Base-by-base conservation (phyloP, 1,140 invertebrate genomes). In the Atopsyche davidsoni region DNA sequence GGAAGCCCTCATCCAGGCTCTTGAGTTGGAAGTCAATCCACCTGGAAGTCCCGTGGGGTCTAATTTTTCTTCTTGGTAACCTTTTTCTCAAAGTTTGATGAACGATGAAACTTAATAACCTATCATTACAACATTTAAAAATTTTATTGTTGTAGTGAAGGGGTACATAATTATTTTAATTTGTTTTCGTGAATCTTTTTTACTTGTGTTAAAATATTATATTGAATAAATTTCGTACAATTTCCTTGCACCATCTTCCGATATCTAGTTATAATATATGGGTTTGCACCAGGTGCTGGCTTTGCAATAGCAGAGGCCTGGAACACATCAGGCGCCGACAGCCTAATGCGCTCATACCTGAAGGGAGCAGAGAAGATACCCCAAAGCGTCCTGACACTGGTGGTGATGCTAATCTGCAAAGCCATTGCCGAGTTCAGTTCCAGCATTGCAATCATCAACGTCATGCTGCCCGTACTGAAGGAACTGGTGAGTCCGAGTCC, bases 361-460 rank as follows among this genome's bases (percentile, higher is more conserved):
- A 2, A 4, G 6, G 58, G 57, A 0, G 40, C 69, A 0, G 16
- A 14, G 41, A 54, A 16, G 10, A 6, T 9, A 34, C 7, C 43
- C 43, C 23, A 19, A 38, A 16, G 2, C 13, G n/a, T 46, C 10
- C 25, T 18, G 0, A 41, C 68, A 0, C 16, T 61, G 0, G 25
- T 64, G 2, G 18, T 70, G 10, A 65, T 63, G 0, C 67, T 66
- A 0, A 57, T 69, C 47, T 50, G 75, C 65, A 62, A 79, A 61
- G 19, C 67, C 0, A 48, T 82, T 2, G 82, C 83, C 0, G 82
- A 85, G 57, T 75, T 83, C 14, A 77, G 75, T 0, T 75, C 75
- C 16, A 84, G 81, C 59, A 67, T 78, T 1, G 78, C 78, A 2
- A 73, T 81, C 0, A 78, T 76, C 1, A 78, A 76, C 43, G 75